A percentile compares a stretch with the other conserved stretches of the same genome.
Evolutionary conservation across 2,888 invertebrate genomes (phyloP).

Genomic region (Shargacucullia verbasci): DNA sequence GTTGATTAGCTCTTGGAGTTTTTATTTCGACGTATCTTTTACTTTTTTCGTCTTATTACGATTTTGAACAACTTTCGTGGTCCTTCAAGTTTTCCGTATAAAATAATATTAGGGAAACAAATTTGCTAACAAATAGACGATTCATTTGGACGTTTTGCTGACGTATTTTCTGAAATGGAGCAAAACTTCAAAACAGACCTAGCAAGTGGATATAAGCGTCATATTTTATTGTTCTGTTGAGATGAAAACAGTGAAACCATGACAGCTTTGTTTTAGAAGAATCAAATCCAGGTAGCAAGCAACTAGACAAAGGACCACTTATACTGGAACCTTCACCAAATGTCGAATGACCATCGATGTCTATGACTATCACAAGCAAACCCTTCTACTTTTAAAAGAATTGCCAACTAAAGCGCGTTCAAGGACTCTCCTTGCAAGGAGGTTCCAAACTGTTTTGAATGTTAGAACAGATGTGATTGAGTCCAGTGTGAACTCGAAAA

Average conservation of each 20-base stretch:
- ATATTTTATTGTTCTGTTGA: too few relatives aligned
- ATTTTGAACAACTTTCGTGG: conserved; percentile 67
- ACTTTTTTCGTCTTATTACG: conserved; percentile 70
- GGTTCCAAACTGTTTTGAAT: conserved; percentile 31
- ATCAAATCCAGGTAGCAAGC: too few relatives aligned
- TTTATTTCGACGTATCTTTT: conserved; percentile 73
- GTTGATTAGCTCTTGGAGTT: conserved; percentile 81
- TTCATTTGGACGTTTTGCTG: conserved; percentile 47
- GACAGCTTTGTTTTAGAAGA: too few relatives aligned
- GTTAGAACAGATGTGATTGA: conserved; percentile 36
- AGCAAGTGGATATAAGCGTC: background rate
- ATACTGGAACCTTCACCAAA: conserved; percentile 3
- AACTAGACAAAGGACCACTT: background rate
- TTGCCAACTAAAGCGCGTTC: conserved; percentile 39
- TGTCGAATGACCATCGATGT: background rate
- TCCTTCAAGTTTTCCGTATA: conserved; percentile 64
- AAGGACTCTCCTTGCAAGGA: conserved; percentile 4
- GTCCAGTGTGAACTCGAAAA: conserved; percentile 54
- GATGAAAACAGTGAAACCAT: background rate
- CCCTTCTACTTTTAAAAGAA: conserved; percentile 12
- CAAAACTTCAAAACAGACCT: too few relatives aligned
- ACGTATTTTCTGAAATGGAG: conserved; percentile 20
- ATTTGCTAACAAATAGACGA: conserved; percentile 62
- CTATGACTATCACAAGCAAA: conserved; percentile 7
- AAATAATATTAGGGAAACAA: conserved; percentile 59